Percentiles rank a stretch among this genome's conserved stretches.
These are phyloP conservation scores for Volucella bombylans DNA, from an alignment of 2,888 invertebrate species.

Conservation along the genomic window DNA sequence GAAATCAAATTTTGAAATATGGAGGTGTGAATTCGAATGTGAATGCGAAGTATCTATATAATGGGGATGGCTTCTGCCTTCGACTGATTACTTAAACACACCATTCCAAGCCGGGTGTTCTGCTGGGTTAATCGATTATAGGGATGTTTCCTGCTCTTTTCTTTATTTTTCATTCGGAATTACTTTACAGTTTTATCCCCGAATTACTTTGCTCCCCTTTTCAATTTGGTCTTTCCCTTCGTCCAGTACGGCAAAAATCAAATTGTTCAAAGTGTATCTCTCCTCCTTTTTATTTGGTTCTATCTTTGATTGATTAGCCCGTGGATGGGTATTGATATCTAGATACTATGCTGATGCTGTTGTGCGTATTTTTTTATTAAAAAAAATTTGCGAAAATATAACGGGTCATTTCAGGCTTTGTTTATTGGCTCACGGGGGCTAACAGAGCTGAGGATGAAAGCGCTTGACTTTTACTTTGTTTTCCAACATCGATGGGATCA, in stretches of 20 bases:
- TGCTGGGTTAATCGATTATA: slow-evolving; percentile 33
- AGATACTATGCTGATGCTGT: slow-evolving; percentile 9
- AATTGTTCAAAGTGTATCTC: slow-evolving; percentile 16
- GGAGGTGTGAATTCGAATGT: neutral
- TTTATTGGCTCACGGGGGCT: neutral
- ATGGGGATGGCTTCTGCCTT: slow-evolving; percentile 11
- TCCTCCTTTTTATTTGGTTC: slow-evolving; percentile 10
- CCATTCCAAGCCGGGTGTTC: slow-evolving; percentile 2
- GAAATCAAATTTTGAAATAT: slow-evolving; percentile 34
- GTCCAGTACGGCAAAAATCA: slow-evolving; percentile 17
- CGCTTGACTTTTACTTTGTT: neutral
- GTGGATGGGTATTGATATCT: slow-evolving; percentile 29
- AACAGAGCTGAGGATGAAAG: neutral
- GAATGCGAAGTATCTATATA: no score
- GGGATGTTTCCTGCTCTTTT: slow-evolving; percentile 8
- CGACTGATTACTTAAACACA: slow-evolving; percentile 35
- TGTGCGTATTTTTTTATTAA: slow-evolving; percentile 7
- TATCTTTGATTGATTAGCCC: slow-evolving; percentile 47
- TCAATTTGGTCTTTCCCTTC: slow-evolving; percentile 21
- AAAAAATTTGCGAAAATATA: slow-evolving; percentile 14
- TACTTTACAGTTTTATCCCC: slow-evolving; percentile 10
- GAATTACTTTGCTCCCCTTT: slow-evolving; percentile 29
- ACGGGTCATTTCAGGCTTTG: slow-evolving; percentile 24
- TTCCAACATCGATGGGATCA: neutral
- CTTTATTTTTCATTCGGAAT: slow-evolving; percentile 34